Conservation (phyloP, 2,113 vertebrate species). For the Sinocyclocheilus anshuiensis region DNA sequence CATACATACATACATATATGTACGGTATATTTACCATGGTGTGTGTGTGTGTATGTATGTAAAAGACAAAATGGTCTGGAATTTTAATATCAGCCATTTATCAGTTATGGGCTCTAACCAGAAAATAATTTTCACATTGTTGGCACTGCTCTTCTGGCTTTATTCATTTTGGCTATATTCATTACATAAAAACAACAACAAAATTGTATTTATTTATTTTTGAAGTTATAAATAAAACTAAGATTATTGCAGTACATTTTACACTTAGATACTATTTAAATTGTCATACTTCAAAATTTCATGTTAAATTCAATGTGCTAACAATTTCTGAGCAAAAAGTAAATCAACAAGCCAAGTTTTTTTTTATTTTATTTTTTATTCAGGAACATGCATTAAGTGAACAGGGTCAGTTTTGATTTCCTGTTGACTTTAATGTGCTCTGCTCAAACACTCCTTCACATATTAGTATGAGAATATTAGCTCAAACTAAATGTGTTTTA, state of each 20-base stretch:
- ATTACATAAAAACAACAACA: no score
- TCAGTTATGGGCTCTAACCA: no score
- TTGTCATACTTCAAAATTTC: neutral
- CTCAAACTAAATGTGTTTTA: slow-evolving; percentile 59
- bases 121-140: no score
- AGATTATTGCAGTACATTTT: neutral
- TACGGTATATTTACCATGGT: no score
- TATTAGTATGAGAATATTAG: slow-evolving; percentile 33
- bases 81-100: no score
- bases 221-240: no score
- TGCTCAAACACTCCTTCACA: neutral
- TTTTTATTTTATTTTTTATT: neutral
- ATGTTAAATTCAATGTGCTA: neutral
- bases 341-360: neutral
- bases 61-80: no score
- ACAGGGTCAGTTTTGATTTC: neutral
- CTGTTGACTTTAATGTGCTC: neutral
- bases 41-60: no score
- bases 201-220: no score
- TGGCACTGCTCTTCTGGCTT: no score
- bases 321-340: neutral
- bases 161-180: no score
- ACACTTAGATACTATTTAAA: neutral
- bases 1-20: no score
- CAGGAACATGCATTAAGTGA: neutral